Evolutionary conservation across 2,888 invertebrate species (phyloP), one percentile per base, ranked within the genome.

Genomic region (Drosophila paramelanica): DNA sequence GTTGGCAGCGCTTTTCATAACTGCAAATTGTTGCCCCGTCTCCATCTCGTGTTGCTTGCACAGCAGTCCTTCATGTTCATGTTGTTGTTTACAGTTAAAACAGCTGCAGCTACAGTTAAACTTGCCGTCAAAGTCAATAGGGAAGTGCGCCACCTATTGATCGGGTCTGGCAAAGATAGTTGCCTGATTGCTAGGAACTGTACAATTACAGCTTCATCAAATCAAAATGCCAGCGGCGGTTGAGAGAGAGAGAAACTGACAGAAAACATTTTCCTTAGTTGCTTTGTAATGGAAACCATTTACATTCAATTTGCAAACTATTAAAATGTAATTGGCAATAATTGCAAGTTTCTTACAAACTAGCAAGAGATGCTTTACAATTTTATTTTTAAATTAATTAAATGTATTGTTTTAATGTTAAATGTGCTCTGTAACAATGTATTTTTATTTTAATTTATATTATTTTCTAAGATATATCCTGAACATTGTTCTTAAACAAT

Each of bases 1-100:
- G 81, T 74, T 74, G 79, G 77, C 80, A 77, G 61, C 70, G 64
- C 79, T 79, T 82, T 83, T 79, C 83, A 83, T 82, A 85, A 82
- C 76, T 74, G 82, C 74, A 76, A 85, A 85, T 74, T 75, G 73
- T 67, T 51, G 50, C 47, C 41, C 38, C 58, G 17, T 27, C 39
- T 14, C 8, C 41, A 42, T 57, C 59, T 45, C 42, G 14, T 46
- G 39, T 20, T 51, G 39, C 49, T 52, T 25, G 45, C 45, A 45
- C n/a, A 14, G 45, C 27, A 49, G 10, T 27, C 17, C 3, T 33
- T 17, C 17, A 17, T 42, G 33, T 42, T 69, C 10, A 57, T 36
- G 36, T 70, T 31, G 53, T 61, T 72, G 57, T 60, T 75, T 61
- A 45, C 56, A 46, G 55, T 47, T 14, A 27, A 43, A 58, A 36